A percentile compares a stretch with the other conserved stretches of the same genome.
Evolutionary conservation across 2,113 vertebrate genomes (phyloP).

Genomic region (Diphyllodes magnificus): DNA sequence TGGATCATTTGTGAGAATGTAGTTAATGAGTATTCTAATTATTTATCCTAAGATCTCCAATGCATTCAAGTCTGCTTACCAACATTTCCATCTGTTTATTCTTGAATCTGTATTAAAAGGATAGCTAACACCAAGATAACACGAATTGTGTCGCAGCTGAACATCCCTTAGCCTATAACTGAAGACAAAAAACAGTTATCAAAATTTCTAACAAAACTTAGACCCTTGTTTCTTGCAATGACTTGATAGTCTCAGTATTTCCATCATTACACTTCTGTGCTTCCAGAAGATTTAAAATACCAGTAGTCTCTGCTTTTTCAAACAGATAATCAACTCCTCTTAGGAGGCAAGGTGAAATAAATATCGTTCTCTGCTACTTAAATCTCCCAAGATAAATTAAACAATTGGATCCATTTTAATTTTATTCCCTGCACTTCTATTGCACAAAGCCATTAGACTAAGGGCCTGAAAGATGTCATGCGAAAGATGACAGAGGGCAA

Average conservation of each 20-base stretch:
- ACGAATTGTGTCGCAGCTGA: background rate
- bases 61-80: background rate
- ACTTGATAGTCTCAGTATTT: background rate
- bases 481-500: background rate
- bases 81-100: background rate
- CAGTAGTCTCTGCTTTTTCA: background rate
- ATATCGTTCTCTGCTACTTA: background rate
- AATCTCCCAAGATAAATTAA: background rate
- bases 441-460: conserved; percentile 17
- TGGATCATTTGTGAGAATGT: background rate
- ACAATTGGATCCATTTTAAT: background rate
- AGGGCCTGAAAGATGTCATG: background rate
- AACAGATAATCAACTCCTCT: background rate
- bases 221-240: background rate
- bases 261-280: background rate
- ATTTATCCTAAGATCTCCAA: background rate
- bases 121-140: background rate
- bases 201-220: background rate
- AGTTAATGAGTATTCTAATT: background rate
- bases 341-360: conserved; percentile 1
- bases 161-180: background rate
- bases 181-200: background rate
- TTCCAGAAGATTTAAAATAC: background rate
- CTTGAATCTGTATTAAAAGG: background rate
- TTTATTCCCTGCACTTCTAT: background rate